These are phyloP conservation scores for Asarcornis scutulata DNA, from an alignment of 2,113 vertebrate genomes.

Conservation along the genomic window DNA sequence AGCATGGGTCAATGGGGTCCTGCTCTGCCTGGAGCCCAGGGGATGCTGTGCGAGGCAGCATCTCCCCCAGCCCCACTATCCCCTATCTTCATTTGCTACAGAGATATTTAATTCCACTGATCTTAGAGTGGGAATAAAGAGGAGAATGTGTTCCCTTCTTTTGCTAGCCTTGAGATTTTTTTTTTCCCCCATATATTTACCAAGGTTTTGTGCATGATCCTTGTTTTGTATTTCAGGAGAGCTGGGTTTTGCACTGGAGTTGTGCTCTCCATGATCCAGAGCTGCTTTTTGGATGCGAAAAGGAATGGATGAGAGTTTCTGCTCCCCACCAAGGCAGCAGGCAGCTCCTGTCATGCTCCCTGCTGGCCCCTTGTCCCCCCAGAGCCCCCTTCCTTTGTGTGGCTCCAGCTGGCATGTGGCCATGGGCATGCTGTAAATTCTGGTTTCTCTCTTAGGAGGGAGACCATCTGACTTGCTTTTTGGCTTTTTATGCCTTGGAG, in stretches of 20 bases:
- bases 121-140: not conserved
- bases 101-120: not conserved
- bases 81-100: not conserved
- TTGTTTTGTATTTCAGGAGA: not conserved
- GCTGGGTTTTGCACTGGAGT: not conserved
- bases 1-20: not conserved
- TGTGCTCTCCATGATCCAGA: not conserved
- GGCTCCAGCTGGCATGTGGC: not conserved
- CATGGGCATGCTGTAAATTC: not conserved
- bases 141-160: not conserved
- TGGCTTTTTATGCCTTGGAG: not conserved
- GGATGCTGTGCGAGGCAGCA: not conserved
- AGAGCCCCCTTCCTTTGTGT: not conserved
- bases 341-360: not conserved
- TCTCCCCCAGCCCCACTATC: not conserved
- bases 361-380: fast-evolving
- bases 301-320: not conserved
- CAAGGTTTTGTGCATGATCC: not conserved
- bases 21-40: not conserved
- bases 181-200: fast-evolving
- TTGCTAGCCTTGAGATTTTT: not conserved
- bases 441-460: not conserved
- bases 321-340: not conserved
- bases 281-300: not conserved
- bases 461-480: not conserved